phyloP scores from a whole-genome alignment of 2,888 invertebrate genomes.

The Hydrotaea diabolus region DNA sequence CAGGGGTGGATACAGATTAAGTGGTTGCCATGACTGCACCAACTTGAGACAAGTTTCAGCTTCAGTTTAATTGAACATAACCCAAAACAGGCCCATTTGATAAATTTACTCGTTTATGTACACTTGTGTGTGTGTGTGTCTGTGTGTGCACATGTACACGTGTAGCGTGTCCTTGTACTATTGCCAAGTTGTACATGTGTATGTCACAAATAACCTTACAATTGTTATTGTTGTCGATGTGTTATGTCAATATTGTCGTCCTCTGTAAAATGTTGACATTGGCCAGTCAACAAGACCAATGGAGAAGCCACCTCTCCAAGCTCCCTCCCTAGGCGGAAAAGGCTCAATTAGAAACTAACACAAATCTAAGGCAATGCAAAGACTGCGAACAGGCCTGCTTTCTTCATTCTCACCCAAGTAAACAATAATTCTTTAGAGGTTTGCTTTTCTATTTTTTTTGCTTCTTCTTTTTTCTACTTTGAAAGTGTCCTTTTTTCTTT shows the following conservation, averaged over 20 bases:
- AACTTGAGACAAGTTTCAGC: slow-evolving; percentile 15
- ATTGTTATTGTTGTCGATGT: slow-evolving; percentile 22
- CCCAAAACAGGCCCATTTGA: slow-evolving; percentile 27
- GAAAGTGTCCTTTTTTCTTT: slow-evolving; percentile 15
- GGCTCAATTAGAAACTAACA: slow-evolving; percentile 18
- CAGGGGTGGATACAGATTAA: background rate
- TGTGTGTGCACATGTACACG: background rate
- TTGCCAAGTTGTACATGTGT: background rate
- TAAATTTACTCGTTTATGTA: slow-evolving; percentile 16
- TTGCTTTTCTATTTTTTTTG: background rate
- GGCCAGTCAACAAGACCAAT: slow-evolving; percentile 22
- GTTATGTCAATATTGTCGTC: slow-evolving; percentile 41
- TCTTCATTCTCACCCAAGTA: slow-evolving; percentile 17
- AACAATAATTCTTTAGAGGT: slow-evolving; percentile 33
- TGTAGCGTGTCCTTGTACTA: background rate
- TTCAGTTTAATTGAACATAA: slow-evolving; percentile 43
- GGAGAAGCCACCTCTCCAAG: background rate
- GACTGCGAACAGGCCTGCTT: background rate
- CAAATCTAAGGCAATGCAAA: slow-evolving; percentile 13
- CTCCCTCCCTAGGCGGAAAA: background rate
- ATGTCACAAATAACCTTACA: slow-evolving; percentile 21
- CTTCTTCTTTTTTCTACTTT: background rate
- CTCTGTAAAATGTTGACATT: slow-evolving; percentile 24
- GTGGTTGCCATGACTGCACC: background rate
- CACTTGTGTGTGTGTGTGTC: background rate